Evolutionary conservation across 2,797 vertebrate species (phyloP).

Genomic region (Nannoperca australis): DNA sequence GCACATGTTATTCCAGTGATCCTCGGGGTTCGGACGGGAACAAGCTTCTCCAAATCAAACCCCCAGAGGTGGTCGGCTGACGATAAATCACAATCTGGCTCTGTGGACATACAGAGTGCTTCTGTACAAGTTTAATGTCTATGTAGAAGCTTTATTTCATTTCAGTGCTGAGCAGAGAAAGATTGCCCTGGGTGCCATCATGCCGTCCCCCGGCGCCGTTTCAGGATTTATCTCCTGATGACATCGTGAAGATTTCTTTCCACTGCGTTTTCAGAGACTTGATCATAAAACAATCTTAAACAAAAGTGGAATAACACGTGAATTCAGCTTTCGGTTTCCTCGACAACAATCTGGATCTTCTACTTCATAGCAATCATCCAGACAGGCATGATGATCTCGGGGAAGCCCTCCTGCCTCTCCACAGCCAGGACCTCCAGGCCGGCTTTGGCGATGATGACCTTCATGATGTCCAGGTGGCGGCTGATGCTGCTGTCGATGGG

Average conservation of each 20-base stretch:
- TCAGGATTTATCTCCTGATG: conserved; percentile 35
- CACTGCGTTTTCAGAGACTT: conserved; percentile 1
- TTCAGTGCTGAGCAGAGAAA: conserved; percentile 12
- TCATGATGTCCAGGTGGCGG: conserved; percentile 92
- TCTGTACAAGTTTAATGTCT: conserved; percentile 15
- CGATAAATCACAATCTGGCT: conserved; percentile 13
- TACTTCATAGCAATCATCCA: conserved; percentile 94
- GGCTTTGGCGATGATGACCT: conserved; percentile 88
- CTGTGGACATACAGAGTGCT: conserved; percentile 7
- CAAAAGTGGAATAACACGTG: conserved; percentile 22
- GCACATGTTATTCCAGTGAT: conserved; percentile 30
- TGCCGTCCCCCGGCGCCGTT: neutral
- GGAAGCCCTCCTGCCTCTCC: conserved; percentile 91
- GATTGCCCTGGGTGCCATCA: conserved; percentile 18
- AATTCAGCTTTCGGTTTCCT: conserved; percentile 2
- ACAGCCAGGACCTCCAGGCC: conserved; percentile 88
- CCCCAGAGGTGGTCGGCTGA: conserved; percentile 2
- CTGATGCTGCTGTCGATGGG: conserved; percentile 93
- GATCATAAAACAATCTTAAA: conserved; percentile 5
- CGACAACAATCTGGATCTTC: neutral
- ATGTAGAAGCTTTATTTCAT: conserved; percentile 29
- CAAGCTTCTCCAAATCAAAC: conserved; percentile 7
- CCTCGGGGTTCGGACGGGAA: conserved; percentile 1
- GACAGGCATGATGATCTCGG: conserved; percentile 92
- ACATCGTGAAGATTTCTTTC: neutral